phyloP scores from a whole-genome alignment of 2,888 invertebrate genomes.

The Drosophila prolongata region DNA sequence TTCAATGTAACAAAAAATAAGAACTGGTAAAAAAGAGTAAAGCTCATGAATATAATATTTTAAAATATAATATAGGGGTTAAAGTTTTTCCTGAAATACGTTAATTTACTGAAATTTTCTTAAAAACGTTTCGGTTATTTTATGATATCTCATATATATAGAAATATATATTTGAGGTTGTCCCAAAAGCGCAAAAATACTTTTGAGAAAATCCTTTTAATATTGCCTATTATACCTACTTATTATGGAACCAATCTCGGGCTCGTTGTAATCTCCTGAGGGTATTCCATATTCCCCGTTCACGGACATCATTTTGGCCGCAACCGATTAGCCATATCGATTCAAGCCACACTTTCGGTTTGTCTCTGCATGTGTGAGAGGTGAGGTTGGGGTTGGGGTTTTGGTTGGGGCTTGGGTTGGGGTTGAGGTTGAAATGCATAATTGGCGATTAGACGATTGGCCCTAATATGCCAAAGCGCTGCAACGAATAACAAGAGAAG shows the following conservation, averaged over 20 bases:
- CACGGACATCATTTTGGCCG: conserved; percentile 24
- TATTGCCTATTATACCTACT: too few species aligned
- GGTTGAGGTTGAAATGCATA: conserved; percentile 62
- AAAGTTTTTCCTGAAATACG: too few species aligned
- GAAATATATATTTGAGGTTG: too few species aligned
- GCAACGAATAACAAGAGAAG: conserved; percentile 60
- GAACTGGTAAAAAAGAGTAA: too few species aligned
- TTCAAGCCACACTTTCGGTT: conserved; percentile 41
- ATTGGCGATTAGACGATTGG: conserved; percentile 80
- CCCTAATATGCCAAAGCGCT: conserved; percentile 72
- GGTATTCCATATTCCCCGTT: conserved; percentile 26
- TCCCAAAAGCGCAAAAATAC: too few species aligned
- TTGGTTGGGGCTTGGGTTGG: conserved; percentile 5
- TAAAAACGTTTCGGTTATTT: too few species aligned
- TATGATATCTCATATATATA: not conserved
- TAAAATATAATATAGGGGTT: too few species aligned
- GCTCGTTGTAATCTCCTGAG: conserved; percentile 10
- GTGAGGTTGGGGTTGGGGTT: conserved; percentile 14
- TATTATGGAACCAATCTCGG: too few species aligned
- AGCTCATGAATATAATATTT: too few species aligned
- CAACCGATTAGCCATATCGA: conserved; percentile 58
- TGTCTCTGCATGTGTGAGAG: conserved; percentile 5
- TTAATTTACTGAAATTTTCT: too few species aligned
- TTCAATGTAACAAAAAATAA: too few species aligned
- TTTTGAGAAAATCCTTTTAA: too few species aligned